phyloP scores from a whole-genome alignment of 2,113 vertebrate genomes.

The Cepphus grylle region DNA sequence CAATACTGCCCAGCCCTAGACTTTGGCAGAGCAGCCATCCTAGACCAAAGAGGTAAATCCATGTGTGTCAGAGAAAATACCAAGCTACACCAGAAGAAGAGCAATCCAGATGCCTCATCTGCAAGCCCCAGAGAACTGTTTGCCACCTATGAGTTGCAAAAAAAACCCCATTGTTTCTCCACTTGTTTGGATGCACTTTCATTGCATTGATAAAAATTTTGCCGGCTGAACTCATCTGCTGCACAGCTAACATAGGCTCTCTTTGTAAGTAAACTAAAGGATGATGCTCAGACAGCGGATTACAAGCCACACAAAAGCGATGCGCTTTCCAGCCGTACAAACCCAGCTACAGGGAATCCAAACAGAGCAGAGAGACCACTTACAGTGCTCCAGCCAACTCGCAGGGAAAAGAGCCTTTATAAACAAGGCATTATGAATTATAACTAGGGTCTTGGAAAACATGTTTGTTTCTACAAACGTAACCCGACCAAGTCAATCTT shows the following conservation, averaged over 20 bases:
- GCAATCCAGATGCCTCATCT: accelerated
- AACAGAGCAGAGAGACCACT: background rate
- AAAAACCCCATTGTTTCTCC: background rate
- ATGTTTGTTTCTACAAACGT: background rate
- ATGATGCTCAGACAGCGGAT: background rate
- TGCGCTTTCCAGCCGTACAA: background rate
- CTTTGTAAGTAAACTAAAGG: background rate
- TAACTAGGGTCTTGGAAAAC: background rate
- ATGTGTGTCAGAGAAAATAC: background rate
- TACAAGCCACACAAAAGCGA: background rate
- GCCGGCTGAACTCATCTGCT: background rate
- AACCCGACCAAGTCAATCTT: background rate
- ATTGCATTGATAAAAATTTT: background rate
- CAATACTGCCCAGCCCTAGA: background rate
- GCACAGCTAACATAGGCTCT: background rate
- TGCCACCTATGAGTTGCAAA: background rate
- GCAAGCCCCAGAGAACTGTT: background rate
- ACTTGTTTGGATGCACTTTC: background rate
- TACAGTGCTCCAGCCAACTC: background rate
- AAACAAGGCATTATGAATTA: background rate
- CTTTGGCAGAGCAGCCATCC: background rate
- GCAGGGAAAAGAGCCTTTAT: background rate
- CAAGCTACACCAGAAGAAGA: background rate
- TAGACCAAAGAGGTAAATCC: background rate
- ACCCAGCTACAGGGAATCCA: background rate